Conservation (phyloP, 2,888 invertebrate genomes). For the Serrognathus titanus region DNA sequence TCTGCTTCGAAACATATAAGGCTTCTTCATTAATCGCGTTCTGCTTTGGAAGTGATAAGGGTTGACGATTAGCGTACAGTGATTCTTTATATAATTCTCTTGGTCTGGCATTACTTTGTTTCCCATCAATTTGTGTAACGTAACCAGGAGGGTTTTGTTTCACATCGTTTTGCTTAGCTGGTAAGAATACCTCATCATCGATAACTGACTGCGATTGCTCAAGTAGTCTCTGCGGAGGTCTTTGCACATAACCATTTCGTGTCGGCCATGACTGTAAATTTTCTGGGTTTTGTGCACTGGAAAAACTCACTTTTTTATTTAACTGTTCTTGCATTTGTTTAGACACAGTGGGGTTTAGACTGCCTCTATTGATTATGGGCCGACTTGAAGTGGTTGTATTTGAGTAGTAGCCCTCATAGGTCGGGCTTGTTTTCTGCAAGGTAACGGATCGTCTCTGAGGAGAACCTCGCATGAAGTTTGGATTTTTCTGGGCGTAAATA, state of each 20-base stretch:
- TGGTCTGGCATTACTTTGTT: too few species aligned
- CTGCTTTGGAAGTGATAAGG: too few species aligned
- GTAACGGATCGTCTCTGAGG: conserved; percentile 32
- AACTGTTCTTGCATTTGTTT: conserved; percentile 43
- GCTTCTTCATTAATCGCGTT: too few species aligned
- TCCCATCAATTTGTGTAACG: neutral
- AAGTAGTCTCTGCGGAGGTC: conserved; percentile 43
- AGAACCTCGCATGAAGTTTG: conserved; percentile 33
- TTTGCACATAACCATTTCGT: conserved; percentile 48
- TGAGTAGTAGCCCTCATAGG: conserved; percentile 19
- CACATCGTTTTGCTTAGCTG: conserved; percentile 13
- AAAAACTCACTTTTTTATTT: conserved; percentile 55
- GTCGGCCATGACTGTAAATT: conserved; percentile 48
- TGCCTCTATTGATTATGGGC: conserved; percentile 56
- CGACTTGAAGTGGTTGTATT: conserved; percentile 29
- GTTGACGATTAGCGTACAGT: too few species aligned
- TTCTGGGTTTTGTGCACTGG: conserved; percentile 30
- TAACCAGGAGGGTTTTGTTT: conserved; percentile 1
- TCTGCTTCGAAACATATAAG: too few species aligned
- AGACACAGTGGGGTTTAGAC: conserved; percentile 39
- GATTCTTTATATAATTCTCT: too few species aligned
- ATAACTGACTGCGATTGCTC: conserved; percentile 21
- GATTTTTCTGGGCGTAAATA: conserved; percentile 22
- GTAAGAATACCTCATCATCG: conserved; percentile 44
- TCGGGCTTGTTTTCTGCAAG: conserved; percentile 2